A percentile compares a stretch with the other conserved stretches of the same genome.
Evolutionary conservation across 35 echinoderm and acorn worm species (phyloP).

Genomic region (Holothuria glaberrima): DNA sequence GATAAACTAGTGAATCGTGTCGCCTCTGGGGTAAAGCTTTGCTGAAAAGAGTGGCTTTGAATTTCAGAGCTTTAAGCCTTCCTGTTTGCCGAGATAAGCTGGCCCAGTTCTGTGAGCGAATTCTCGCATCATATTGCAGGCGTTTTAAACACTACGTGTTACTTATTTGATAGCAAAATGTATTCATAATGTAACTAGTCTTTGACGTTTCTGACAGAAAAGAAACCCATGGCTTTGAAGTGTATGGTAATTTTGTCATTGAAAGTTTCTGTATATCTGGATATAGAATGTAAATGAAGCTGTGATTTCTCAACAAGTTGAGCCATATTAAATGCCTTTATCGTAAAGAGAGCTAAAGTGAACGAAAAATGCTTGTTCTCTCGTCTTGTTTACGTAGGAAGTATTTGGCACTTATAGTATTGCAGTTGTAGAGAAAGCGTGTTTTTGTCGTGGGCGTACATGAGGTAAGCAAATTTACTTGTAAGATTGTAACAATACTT

Average conservation of each 20-base stretch:
- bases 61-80: slow-evolving; percentile 21
- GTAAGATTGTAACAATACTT: no score
- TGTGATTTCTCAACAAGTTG: no score
- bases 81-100: slow-evolving; percentile 32
- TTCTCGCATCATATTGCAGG: slow-evolving; percentile 44
- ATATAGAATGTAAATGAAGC: no score
- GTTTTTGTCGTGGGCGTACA: no score
- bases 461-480: no score
- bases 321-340: no score
- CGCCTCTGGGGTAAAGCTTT: slow-evolving; percentile 38
- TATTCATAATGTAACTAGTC: slow-evolving; percentile 52
- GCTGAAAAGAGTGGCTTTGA: slow-evolving; percentile 36
- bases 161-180: slow-evolving; percentile 5
- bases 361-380: no score
- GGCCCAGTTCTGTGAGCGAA: slow-evolving; percentile 43
- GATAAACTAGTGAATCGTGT: slow-evolving; percentile 42
- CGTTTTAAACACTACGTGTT: slow-evolving; percentile 1
- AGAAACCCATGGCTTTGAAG: slow-evolving; percentile 30
- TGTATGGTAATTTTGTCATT: slow-evolving; percentile 55
- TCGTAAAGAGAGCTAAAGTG: no score
- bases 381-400: not conserved
- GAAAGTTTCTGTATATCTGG: not conserved
- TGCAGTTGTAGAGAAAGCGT: not conserved
- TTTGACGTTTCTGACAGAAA: slow-evolving; percentile 37
- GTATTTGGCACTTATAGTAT: not conserved